A percentile compares a stretch with the other conserved stretches of the same genome.
Evolutionary conservation across 2,888 invertebrate genomes (phyloP).

Genomic region (Keiferia lycopersicella): DNA sequence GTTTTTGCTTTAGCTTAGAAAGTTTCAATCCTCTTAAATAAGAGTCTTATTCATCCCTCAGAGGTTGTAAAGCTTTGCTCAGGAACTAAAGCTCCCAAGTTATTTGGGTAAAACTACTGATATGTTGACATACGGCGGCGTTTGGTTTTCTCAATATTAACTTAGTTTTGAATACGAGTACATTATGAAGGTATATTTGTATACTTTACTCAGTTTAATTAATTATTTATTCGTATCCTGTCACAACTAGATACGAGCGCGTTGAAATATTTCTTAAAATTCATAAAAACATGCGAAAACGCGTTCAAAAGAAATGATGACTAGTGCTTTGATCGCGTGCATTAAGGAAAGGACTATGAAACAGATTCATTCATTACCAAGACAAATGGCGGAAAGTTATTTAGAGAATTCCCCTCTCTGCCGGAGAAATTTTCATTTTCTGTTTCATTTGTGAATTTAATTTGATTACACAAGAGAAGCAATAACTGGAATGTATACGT

Average conservation of each 20-base stretch:
- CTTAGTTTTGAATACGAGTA: neutral
- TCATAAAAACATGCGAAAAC: neutral
- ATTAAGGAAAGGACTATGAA: slow-evolving; percentile 16
- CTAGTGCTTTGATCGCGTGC: slow-evolving; percentile 7
- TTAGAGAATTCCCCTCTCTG: slow-evolving; percentile 60
- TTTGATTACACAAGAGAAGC: slow-evolving; percentile 63
- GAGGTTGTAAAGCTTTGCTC: neutral
- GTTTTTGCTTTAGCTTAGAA: neutral
- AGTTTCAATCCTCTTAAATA: slow-evolving; percentile 17
- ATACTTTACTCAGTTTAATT: too few relatives aligned
- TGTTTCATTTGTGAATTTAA: slow-evolving; percentile 76
- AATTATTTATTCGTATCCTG: too few relatives aligned
- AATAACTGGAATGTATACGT: slow-evolving; percentile 59
- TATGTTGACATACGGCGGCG: neutral
- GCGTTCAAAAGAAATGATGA: neutral
- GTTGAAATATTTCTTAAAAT: too few relatives aligned
- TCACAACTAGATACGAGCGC: too few relatives aligned
- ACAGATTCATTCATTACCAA: slow-evolving; percentile 52
- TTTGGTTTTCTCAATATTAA: neutral
- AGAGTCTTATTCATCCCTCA: neutral
- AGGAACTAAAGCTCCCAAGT: slow-evolving; percentile 10
- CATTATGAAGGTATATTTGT: too few relatives aligned
- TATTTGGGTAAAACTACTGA: slow-evolving; percentile 8
- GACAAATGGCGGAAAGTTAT: slow-evolving; percentile 67
- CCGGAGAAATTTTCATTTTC: slow-evolving; percentile 70